Conservation (phyloP, 2,888 invertebrate species). For the Beris morrisii region DNA sequence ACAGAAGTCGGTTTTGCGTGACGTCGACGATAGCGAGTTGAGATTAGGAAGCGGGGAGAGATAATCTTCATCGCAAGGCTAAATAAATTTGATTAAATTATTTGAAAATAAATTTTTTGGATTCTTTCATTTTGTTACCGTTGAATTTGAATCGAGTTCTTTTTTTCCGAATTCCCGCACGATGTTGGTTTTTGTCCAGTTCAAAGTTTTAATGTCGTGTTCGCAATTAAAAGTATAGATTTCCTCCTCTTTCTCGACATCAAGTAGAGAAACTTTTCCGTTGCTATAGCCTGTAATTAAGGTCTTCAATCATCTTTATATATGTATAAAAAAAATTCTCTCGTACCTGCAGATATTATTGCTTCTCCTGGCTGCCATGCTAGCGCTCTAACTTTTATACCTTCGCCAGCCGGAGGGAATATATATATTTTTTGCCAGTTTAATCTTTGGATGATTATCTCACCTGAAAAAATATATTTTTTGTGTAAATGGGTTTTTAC, state of each 20-base stretch:
- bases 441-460: conserved; percentile 83
- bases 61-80: conserved; percentile 61
- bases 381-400: conserved; percentile 72
- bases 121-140: not conserved
- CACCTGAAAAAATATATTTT: conserved; percentile 61
- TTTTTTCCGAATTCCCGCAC: conserved; percentile 42
- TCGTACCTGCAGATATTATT: conserved; percentile 62
- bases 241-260: conserved; percentile 83
- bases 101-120: not conserved
- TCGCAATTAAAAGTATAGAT: conserved; percentile 67
- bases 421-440: conserved; percentile 94
- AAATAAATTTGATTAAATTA: conserved; percentile 31
- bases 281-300: conserved; percentile 68
- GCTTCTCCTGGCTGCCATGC: conserved; percentile 96
- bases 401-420: conserved; percentile 75
- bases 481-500: no score
- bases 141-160: not conserved
- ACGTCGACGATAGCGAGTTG: conserved; percentile 60
- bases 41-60: conserved; percentile 62
- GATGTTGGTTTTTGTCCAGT: conserved; percentile 63
- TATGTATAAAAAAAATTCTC: not conserved
- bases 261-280: conserved; percentile 72
- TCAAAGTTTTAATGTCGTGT: conserved; percentile 70
- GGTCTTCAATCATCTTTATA: not conserved
- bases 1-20: conserved; percentile 59